Evolutionary conservation across 1,140 invertebrate genomes (phyloP), one percentile per base, ranked within the genome.

Genomic region (Gonioctena quinquepunctata): DNA sequence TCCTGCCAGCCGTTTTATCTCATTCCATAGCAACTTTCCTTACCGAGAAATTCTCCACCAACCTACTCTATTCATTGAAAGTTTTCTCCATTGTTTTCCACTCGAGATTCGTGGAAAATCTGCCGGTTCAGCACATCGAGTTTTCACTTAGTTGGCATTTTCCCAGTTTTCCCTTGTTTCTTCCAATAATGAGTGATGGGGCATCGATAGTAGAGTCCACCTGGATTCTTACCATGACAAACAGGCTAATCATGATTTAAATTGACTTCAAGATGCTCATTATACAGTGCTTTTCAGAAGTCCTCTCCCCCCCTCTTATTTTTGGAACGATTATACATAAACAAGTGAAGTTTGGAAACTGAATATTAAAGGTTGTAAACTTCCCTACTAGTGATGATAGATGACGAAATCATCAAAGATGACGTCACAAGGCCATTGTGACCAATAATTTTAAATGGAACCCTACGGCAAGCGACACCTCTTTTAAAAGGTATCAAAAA

Each of bases 101-200:
- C 52, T 54, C 52, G 52, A 22, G 52, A 18, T 54, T 54, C 52
- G 2, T 54, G 52, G 19, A 54, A 54, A 54, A 18, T 7, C 52
- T 23, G 52, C 52, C 19, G n/a, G 52, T 54, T 54, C 52, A 54
- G 52, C 52, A 23, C 52, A 42, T 11, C 8, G 52, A 6, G 22
- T 54, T 54, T 54, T 54, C 52, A 54, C 52, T 54, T 54, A 54
- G 52, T 54, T 54, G 52, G 52, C 52, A 18, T 54, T 54, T 54
- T 54, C 52, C 19, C 52, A 18, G 52, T 54, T 18, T 54, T 54
- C 19, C 13, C 52, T 54, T 54, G 52, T 54, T 54, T 54, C 52
- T 54, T 54, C 52, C 52, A 54, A 54, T 54, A 18, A 54, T 18
- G 22, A 54, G 22, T 5, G 18, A 18, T 19, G 18, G 52, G 22